phyloP scores from a whole-genome alignment of 92 coral and sea anemone genomes.

The Palythoa grandis region DNA sequence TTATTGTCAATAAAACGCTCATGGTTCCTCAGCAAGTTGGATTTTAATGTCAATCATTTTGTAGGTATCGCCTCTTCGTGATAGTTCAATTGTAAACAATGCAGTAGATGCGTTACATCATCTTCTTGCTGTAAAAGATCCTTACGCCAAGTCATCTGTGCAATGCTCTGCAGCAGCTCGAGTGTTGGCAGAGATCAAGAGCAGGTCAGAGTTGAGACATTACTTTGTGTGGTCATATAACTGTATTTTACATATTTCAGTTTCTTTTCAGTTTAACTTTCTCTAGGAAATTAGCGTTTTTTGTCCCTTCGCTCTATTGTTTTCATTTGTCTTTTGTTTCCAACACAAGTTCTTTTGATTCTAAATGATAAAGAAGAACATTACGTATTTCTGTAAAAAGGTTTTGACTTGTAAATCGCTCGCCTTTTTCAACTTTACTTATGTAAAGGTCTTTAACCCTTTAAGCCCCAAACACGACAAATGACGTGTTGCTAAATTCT shows the following conservation, averaged over 20 bases:
- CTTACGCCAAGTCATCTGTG: conserved; percentile 2
- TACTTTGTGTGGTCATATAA: not conserved
- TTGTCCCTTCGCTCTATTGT: too few species aligned
- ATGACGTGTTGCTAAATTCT: too few species aligned
- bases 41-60: not conserved
- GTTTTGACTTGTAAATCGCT: too few species aligned
- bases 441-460: too few species aligned
- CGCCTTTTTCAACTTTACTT: too few species aligned
- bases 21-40: not conserved
- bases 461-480: too few species aligned
- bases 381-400: too few species aligned
- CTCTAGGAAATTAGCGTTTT: too few species aligned
- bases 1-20: not conserved
- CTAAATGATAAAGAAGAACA: too few species aligned
- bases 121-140: conserved; percentile 62
- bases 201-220: conserved; percentile 59
- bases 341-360: too few species aligned
- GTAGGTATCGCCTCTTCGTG: conserved; percentile 66
- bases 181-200: conserved; percentile 84
- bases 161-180: conserved; percentile 64
- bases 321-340: too few species aligned
- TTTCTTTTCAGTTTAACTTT: too few species aligned
- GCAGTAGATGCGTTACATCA: conserved; percentile 65
- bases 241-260: not conserved
- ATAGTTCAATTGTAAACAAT: conserved; percentile 54